Evolutionary conservation across 2,888 invertebrate species (phyloP).

Genomic region (Lithophane leautieri): DNA sequence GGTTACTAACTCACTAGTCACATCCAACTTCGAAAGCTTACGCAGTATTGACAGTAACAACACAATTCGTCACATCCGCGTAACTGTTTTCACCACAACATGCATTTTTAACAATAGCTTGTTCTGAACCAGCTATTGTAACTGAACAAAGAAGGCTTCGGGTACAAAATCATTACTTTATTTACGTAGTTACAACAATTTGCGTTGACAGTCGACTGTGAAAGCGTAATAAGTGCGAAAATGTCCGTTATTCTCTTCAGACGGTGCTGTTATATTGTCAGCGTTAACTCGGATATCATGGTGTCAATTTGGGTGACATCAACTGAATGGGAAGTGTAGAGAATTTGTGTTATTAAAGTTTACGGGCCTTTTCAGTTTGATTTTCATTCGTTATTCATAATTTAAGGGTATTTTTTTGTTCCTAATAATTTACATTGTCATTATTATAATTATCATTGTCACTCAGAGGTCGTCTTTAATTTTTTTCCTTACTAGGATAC

Average conservation of each 20-base stretch:
- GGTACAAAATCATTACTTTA: conserved; percentile 51
- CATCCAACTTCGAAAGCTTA: conserved; percentile 32
- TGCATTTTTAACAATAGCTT: conserved; percentile 55
- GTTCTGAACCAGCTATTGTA: conserved; percentile 49
- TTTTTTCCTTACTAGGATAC: neutral
- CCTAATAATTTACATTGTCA: neutral
- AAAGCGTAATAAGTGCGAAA: conserved; percentile 60
- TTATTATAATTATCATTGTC: neutral
- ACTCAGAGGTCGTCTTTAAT: neutral
- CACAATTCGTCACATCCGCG: conserved; percentile 43
- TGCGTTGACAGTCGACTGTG: conserved; percentile 41
- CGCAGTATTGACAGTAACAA: conserved; percentile 28
- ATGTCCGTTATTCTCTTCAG: conserved; percentile 62
- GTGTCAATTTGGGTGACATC: conserved; percentile 59
- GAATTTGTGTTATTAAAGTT: conserved; percentile 36
- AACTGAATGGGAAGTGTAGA: conserved; percentile 41
- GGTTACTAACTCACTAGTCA: conserved; percentile 19
- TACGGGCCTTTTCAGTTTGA: neutral
- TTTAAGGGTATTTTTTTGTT: neutral
- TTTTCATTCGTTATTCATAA: neutral
- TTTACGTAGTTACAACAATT: conserved; percentile 46
- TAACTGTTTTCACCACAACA: conserved; percentile 43
- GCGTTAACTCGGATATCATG: conserved; percentile 54
- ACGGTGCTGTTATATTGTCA: conserved; percentile 58
- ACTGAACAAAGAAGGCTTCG: conserved; percentile 52